Conservation (phyloP, 2,113 vertebrate species). For the Drymodes brunneopygia region DNA sequence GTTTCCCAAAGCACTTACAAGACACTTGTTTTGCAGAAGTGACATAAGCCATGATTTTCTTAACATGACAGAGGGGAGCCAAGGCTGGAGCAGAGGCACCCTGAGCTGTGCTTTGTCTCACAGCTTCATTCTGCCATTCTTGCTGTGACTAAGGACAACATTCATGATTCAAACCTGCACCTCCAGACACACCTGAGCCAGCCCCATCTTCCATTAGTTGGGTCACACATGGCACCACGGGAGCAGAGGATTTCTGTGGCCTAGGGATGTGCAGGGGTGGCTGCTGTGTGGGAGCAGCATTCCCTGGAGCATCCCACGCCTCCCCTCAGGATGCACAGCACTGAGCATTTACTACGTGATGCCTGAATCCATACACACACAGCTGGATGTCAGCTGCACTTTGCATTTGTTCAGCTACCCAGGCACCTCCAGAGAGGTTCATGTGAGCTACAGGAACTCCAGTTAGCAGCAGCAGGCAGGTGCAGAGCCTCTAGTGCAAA, state of each 20-base stretch:
- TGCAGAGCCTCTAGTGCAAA: neutral
- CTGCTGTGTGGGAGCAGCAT: fast-evolving
- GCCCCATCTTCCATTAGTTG: neutral
- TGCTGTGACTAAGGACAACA: neutral
- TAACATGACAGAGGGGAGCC: neutral
- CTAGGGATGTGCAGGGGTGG: fast-evolving
- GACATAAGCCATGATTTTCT: neutral
- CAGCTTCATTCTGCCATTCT: neutral
- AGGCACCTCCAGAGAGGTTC: neutral
- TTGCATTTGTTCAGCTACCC: neutral
- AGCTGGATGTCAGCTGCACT: neutral
- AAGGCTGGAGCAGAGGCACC: neutral
- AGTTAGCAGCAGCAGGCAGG: neutral
- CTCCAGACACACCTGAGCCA: neutral
- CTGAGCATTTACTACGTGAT: neutral
- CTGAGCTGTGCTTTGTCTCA: neutral
- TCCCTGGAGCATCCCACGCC: neutral
- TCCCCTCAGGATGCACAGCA: fast-evolving
- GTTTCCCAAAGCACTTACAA: neutral
- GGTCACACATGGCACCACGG: fast-evolving
- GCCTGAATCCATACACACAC: neutral
- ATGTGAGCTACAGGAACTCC: neutral
- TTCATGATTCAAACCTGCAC: neutral
- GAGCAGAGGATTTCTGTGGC: neutral
- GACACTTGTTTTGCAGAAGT: neutral